Base-by-base conservation (phyloP, 2,888 invertebrate genomes). In the Caenorhabditis auriculariae region DNA sequence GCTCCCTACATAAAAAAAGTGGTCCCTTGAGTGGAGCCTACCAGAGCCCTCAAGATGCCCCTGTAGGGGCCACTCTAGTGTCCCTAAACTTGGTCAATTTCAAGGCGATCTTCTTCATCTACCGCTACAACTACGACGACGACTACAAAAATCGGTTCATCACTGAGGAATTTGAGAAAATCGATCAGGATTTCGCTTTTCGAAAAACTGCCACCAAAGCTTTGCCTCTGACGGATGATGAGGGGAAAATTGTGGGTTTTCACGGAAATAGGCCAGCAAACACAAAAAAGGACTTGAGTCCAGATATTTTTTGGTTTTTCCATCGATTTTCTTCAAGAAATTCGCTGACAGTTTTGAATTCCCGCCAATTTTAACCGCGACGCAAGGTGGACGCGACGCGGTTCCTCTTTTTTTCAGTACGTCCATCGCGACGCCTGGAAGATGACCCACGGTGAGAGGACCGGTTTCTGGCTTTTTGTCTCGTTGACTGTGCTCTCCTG, bases 121-220 rank as follows among this genome's bases (percentile, higher is more conserved):
- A 72, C 56, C 57, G 52, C 15, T 72, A 48, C 56, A 69, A 66
- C 38, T 67, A 63, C 41, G 57, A 54, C 6, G 69, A 72, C 26
- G 66, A 69, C 24, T 72, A 55, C 19, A 65, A 75, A 27, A 78
- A 78, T 39, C 44, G 37, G 24, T 73, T 63, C 37, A 39, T 78
- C 5, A 72, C 66, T 2, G 27, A 53, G 2, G 74, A 73, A 38
- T 73, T 78, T 35, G 45, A 62, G 35, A 60, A 56, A 46, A 69
- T 78, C 44, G 75, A 78, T 52, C 39, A 52, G 44, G 60, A 67
- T 39, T 67, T 73, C 42, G 66, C 66, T n/a, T 48, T 63, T 28
- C 55, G 58, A 28, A 63, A 65, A 7, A 35, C 60, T 9, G 56
- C 58, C 17, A 32, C 54, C 9, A 63, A 68, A 45, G 50, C 72